These are phyloP conservation scores for Enteromius anoplus DNA, from an alignment of 2,797 vertebrate species.

Conservation along the genomic window DNA sequence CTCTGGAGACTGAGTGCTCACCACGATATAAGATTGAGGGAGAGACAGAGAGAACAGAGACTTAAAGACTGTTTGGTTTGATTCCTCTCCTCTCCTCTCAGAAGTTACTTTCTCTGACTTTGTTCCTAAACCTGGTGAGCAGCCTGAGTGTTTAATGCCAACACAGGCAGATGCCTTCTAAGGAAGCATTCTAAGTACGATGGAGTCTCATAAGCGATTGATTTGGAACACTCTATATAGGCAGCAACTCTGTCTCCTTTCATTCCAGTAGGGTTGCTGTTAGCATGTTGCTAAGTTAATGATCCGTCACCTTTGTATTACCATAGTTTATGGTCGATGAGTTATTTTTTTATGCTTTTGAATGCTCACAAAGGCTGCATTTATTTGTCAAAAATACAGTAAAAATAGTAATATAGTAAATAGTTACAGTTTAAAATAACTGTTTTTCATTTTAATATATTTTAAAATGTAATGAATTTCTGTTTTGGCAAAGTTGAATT, in stretches of 20 bases:
- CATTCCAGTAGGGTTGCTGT: neutral
- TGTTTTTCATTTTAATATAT: too few species aligned
- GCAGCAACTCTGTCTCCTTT: neutral
- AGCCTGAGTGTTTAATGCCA: neutral
- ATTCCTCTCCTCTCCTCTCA: slow-evolving; percentile 12
- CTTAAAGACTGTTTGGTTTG: slow-evolving; percentile 61
- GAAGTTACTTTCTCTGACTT: slow-evolving; percentile 30
- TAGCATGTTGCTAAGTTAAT: neutral
- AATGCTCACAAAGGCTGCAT: neutral
- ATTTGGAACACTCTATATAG: neutral
- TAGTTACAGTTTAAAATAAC: neutral
- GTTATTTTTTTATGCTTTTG: neutral
- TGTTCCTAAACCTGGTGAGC: slow-evolving; percentile 11
- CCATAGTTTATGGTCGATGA: neutral
- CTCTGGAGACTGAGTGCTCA: slow-evolving; percentile 63
- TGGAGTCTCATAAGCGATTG: neutral
- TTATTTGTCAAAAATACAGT: neutral
- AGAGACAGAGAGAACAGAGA: slow-evolving; percentile 58
- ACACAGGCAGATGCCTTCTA: neutral
- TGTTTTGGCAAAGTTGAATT: neutral
- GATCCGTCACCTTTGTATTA: neutral
- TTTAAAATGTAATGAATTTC: neutral
- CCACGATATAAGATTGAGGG: slow-evolving; percentile 60
- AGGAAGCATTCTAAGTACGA: neutral
- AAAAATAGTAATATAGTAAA: neutral